These are phyloP conservation scores for Neosilurus mollespiculum DNA, from an alignment of 2,797 vertebrate species.

Conservation along the genomic window DNA sequence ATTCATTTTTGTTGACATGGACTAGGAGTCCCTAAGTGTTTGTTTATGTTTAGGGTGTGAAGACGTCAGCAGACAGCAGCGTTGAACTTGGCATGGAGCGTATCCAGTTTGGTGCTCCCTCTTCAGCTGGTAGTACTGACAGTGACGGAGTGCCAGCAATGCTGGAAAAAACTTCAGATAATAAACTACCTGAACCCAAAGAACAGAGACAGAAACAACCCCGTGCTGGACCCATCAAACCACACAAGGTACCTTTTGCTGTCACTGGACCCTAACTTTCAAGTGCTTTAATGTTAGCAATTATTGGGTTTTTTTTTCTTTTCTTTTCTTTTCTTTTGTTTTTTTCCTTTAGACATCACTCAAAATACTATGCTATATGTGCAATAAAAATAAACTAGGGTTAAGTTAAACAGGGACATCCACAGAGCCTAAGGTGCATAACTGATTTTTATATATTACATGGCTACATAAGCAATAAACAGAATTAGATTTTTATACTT, in stretches of 20 bases:
- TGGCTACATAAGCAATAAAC: no score
- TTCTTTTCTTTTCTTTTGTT: background rate
- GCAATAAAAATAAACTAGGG: background rate
- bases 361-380: background rate
- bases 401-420: no score
- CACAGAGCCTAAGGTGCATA: no score
- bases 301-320: background rate
- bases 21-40: background rate
- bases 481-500: no score
- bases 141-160: slow-evolving; percentile 86
- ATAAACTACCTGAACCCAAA: slow-evolving; percentile 93
- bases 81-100: slow-evolving; percentile 90
- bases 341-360: no score
- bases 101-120: slow-evolving; percentile 96
- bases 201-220: slow-evolving; percentile 96
- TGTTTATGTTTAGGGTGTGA: slow-evolving; percentile 73
- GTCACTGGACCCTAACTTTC: background rate
- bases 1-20: background rate
- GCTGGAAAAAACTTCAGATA: slow-evolving; percentile 81
- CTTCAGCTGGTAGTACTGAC: slow-evolving; percentile 90
- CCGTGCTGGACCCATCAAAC: slow-evolving; percentile 93
- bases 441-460: no score
- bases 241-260: slow-evolving; percentile 84
- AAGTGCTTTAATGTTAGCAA: background rate
- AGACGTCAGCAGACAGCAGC: slow-evolving; percentile 78